A percentile compares a stretch with the other conserved stretches of the same genome.
Conservation (phyloP, 2,888 invertebrate species). For the Podabrus alpinus region DNA sequence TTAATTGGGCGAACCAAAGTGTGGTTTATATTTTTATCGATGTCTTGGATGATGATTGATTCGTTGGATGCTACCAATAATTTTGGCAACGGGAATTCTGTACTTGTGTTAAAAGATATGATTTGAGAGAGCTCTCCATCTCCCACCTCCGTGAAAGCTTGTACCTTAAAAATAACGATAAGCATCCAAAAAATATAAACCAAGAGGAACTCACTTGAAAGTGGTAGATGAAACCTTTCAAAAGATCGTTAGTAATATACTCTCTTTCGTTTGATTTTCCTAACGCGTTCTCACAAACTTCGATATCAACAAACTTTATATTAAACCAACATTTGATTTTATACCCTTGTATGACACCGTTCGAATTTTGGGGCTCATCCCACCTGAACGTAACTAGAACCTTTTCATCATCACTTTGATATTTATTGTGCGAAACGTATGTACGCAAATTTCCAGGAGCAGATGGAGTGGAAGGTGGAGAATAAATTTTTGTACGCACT, state of each 20-base stretch:
- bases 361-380: constrained; percentile 74
- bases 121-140: constrained; percentile 71
- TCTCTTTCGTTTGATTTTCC: constrained; percentile 61
- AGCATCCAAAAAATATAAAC: not conserved
- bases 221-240: constrained; percentile 67
- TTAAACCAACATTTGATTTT: constrained; percentile 71
- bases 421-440: constrained; percentile 65
- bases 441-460: constrained; percentile 74
- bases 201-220: constrained; percentile 62
- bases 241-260: constrained; percentile 62
- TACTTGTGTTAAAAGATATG: constrained; percentile 68
- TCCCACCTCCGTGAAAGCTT: constrained; percentile 80
- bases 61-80: constrained; percentile 75
- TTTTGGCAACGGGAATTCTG: constrained; percentile 78
- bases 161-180: constrained; percentile 61
- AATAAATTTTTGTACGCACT: constrained; percentile 65
- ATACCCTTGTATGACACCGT: constrained; percentile 77
- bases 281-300: constrained; percentile 62
- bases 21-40: constrained; percentile 68
- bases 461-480: constrained; percentile 81
- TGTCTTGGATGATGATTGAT: constrained; percentile 73
- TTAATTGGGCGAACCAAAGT: constrained; percentile 62
- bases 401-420: constrained; percentile 44
- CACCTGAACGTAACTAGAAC: constrained; percentile 76
- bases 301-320: constrained; percentile 53